phyloP scores from a whole-genome alignment of 2,797 vertebrate genomes.

The Cyprinella venusta region DNA sequence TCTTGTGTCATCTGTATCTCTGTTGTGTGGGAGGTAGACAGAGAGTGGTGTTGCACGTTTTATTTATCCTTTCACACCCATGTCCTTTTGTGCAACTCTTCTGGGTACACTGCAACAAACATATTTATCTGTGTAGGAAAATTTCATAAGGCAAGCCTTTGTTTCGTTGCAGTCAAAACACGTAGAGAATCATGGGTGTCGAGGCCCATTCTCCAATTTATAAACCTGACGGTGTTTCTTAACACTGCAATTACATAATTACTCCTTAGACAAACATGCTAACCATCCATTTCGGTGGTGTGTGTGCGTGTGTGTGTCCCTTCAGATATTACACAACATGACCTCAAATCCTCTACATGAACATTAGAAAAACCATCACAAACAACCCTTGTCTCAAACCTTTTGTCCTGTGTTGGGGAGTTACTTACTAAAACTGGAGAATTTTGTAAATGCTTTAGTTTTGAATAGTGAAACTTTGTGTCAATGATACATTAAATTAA shows the following conservation, averaged over 20 bases:
- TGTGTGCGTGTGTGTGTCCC: slow-evolving; percentile 30
- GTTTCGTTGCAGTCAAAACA: slow-evolving; percentile 34
- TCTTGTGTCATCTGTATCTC: slow-evolving; percentile 37
- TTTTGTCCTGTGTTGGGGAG: background rate
- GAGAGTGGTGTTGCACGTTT: slow-evolving; percentile 10
- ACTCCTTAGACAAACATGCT: slow-evolving; percentile 67
- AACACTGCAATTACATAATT: slow-evolving; percentile 76
- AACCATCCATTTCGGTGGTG: slow-evolving; percentile 36
- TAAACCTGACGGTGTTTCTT: slow-evolving; percentile 75
- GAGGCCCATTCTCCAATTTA: slow-evolving; percentile 26
- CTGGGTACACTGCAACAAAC: slow-evolving; percentile 52
- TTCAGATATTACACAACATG: slow-evolving; percentile 48
- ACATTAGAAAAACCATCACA: slow-evolving; percentile 18
- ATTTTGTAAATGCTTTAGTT: background rate
- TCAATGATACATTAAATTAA: background rate
- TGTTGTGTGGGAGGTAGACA: slow-evolving; percentile 44
- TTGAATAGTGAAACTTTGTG: background rate
- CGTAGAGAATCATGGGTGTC: slow-evolving; percentile 22
- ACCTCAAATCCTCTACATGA: slow-evolving; percentile 40
- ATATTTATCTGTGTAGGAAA: slow-evolving; percentile 54
- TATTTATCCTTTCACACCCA: slow-evolving; percentile 11
- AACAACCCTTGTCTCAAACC: slow-evolving; percentile 28
- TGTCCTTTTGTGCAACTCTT: slow-evolving; percentile 11
- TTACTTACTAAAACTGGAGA: background rate
- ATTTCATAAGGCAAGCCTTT: slow-evolving; percentile 56